Evolutionary conservation across 2,888 invertebrate species (phyloP).

Genomic region (Papilio gigon): DNA sequence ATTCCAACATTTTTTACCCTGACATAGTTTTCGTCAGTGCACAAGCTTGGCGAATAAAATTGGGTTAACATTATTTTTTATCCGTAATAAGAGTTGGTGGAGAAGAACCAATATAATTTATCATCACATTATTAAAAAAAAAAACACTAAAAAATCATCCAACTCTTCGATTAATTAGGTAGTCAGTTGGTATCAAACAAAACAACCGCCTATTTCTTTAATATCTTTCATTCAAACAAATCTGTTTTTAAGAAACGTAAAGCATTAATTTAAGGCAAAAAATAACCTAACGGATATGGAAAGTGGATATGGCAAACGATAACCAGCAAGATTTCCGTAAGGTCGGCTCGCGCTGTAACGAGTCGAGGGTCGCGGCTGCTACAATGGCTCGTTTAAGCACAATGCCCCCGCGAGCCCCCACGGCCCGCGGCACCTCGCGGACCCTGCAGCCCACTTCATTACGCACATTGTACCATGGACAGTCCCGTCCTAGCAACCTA

Average conservation of each 20-base stretch:
- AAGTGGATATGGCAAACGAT: background rate
- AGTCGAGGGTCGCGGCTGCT: slow-evolving; percentile 66
- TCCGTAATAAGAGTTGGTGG: too few relatives aligned
- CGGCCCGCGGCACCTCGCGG: slow-evolving; percentile 77
- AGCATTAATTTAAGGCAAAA: background rate
- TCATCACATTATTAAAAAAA: too few relatives aligned
- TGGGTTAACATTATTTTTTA: background rate
- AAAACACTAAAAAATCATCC: too few relatives aligned
- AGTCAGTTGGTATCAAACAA: too few relatives aligned
- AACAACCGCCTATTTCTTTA: too few relatives aligned
- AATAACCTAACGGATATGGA: background rate
- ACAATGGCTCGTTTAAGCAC: slow-evolving; percentile 80
- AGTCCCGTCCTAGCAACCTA: slow-evolving; percentile 58
- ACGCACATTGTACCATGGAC: slow-evolving; percentile 77
- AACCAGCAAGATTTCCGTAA: slow-evolving; percentile 38
- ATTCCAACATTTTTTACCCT: slow-evolving; percentile 11
- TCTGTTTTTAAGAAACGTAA: background rate
- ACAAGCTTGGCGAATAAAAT: background rate
- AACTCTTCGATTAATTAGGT: too few relatives aligned
- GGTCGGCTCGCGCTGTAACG: slow-evolving; percentile 53
- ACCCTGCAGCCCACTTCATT: slow-evolving; percentile 81
- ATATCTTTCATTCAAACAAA: too few relatives aligned
- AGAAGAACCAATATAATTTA: too few relatives aligned
- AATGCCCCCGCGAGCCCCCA: slow-evolving; percentile 77
- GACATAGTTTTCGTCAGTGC: slow-evolving; percentile 19